Evolutionary conservation across 1,140 invertebrate species (phyloP), one percentile per base, ranked within the genome.

Genomic region (Steinernema feltiae): DNA sequence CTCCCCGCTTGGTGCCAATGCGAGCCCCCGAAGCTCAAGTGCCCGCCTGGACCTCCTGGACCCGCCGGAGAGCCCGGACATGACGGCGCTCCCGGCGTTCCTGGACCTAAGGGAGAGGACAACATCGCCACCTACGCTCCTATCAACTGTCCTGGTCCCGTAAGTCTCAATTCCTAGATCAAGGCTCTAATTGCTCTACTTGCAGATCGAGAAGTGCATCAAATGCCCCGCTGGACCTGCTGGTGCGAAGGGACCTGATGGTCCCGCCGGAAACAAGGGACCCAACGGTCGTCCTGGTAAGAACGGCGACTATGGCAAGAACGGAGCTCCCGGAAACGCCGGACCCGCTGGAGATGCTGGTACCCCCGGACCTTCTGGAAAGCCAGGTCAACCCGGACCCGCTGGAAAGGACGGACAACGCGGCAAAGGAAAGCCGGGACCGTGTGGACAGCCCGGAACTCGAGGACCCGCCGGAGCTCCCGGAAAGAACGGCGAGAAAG

Each of bases 281-380:
- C 74, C 74, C 27, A 70, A 75, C 18, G 74, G 74, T 63, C 74
- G 69, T 48, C 74, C 74, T 70, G 74, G 74, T 21, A 48, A 75
- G 69, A 69, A 69, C 21, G 74, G 74, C 35, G 48, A 32, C 32
- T 17, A 30, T 29, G 74, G 74, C 69, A 75, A 75, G 30, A n/a
- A 75, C 24, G 74, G 74, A 71, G 31, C 35, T 70, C 69, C 74
- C 32, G 74, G 74, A 69, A 69, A 70, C 46, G 46, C 74, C 21
- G 74, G 69, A 71, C 32, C 69, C 46, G 63, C 69, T 70, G 74
- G 74, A 48, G 70, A 71, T 15, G 69, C 74, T 30, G 74, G 74
- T 70, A 41, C 69, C 7, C 53, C 53, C 24, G 74, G 74, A 70
- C 48, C 32, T 27, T 32, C 69, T 17, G 74, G 74, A 71, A 30